Evolutionary conservation across 1,140 invertebrate species (phyloP), one percentile per base, ranked within the genome.

Genomic region (Drosophila rufa): DNA sequence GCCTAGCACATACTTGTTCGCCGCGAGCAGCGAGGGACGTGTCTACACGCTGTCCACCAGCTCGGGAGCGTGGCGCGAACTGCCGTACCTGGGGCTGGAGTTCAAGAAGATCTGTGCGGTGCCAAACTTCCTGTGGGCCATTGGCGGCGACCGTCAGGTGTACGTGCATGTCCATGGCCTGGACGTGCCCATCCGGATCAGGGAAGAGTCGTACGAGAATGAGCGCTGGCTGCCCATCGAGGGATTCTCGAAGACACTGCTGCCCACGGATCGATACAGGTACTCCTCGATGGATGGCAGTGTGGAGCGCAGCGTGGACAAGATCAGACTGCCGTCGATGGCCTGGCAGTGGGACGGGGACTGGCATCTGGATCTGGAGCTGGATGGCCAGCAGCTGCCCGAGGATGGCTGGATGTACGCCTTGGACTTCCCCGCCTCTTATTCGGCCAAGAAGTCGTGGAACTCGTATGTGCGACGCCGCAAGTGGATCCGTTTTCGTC

Each of bases 391-490:
- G 85, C 96, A 96, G 4, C 93, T 98, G 53, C 96, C 97, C 92
- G 96, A 97, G 93, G 97, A 98, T 95, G 97, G 97, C 43, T 99
- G 98, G 98, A 98, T 96, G 36, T 99, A 99, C 94, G 97, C 98
- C 27, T 94, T 98, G 50, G 98, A 99, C 94, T 99, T 99, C 93
- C 97, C 97, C 53, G 95, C 96, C 22, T 95, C 95, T n/a, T 99
- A 96, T 94, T 95, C 95, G 40, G 94, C 96, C 2, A 95, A 96
- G 66, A 98, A 97, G 86, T 95, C 96, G 61, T 98, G 97, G 97
- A 97, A 97, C 80, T 98, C 97, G 14, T 97, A 96, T 94, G 98
- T 99, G 1, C 95, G 98, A 65, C 94, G 97, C 80, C 94, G 98
- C 60, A 97, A 98, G 92, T 98, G 97, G 97, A 74, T 92, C 43